These are phyloP conservation scores for Porphyrio hochstetteri DNA, from an alignment of 2,113 vertebrate genomes.

Conservation along the genomic window DNA sequence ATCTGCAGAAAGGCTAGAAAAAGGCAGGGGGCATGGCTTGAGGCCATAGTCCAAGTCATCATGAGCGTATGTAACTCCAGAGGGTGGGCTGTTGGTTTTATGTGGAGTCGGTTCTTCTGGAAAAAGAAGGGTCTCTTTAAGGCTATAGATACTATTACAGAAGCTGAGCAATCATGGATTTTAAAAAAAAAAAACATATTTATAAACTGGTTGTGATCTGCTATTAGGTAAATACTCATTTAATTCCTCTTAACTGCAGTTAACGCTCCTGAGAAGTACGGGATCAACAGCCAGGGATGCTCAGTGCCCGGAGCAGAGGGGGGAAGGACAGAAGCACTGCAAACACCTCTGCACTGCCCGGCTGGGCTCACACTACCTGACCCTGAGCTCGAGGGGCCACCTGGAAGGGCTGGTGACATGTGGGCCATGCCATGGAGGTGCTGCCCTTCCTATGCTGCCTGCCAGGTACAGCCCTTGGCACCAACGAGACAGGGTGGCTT, in stretches of 20 bases:
- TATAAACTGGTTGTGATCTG: conserved; percentile 39
- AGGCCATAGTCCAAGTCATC: conserved; percentile 87
- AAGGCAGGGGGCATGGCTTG: conserved; percentile 85
- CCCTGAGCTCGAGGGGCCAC: not conserved
- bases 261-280: not conserved
- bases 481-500: not conserved
- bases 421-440: not conserved
- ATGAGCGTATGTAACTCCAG: conserved; percentile 85
- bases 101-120: conserved; percentile 92
- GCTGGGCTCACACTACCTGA: not conserved
- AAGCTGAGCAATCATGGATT: conserved; percentile 68
- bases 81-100: conserved; percentile 85
- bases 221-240: conserved; percentile 25
- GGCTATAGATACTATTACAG: conserved; percentile 75
- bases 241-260: not conserved
- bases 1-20: conserved; percentile 77
- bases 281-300: conserved; percentile 52
- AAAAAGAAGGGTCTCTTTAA: conserved; percentile 87
- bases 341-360: not conserved
- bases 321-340: not conserved
- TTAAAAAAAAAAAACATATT: conserved; percentile 45
- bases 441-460: not conserved
- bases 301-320: conserved; percentile 3
- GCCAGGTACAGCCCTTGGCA: not conserved
- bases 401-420: not conserved